These are phyloP conservation scores for Palaemon carinicauda DNA, from an alignment of 1,140 invertebrate species.

Conservation along the genomic window DNA sequence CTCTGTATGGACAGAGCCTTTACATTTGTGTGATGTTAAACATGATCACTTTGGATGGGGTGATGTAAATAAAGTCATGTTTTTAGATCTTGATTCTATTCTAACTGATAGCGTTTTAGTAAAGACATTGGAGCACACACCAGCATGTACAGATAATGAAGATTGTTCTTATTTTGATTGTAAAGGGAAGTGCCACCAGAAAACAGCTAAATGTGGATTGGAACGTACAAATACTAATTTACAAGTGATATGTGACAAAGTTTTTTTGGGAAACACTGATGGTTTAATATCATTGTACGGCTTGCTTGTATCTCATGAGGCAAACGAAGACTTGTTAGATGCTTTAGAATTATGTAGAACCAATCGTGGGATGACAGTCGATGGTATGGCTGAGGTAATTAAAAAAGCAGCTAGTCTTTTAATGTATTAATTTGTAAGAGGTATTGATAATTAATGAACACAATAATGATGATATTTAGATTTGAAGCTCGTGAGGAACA, in stretches of 20 bases:
- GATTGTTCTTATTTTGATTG: slow-evolving; percentile 58
- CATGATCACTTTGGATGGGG: slow-evolving; percentile 56
- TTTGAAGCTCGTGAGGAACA: too few relatives aligned
- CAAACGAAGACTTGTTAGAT: slow-evolving; percentile 24
- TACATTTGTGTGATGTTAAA: slow-evolving; percentile 58
- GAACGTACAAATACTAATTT: slow-evolving; percentile 51
- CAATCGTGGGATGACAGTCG: slow-evolving; percentile 52
- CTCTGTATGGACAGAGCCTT: slow-evolving; percentile 29
- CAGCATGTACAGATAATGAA: slow-evolving; percentile 44
- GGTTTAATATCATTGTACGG: slow-evolving; percentile 39
- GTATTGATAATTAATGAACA: background rate
- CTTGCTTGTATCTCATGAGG: slow-evolving; percentile 38
- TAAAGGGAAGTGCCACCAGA: slow-evolving; percentile 39
- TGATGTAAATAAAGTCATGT: slow-evolving; percentile 25
- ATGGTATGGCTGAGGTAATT: slow-evolving; percentile 42
- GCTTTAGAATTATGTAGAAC: slow-evolving; percentile 47
- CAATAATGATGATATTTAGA: too few relatives aligned
- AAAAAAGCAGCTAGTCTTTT: slow-evolving; percentile 28
- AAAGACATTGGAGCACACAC: slow-evolving; percentile 31
- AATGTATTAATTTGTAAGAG: slow-evolving; percentile 14
- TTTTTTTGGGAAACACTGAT: slow-evolving; percentile 47
- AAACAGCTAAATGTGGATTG: slow-evolving; percentile 21
- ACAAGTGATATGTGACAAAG: slow-evolving; percentile 53
- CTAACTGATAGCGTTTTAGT: slow-evolving; percentile 36
- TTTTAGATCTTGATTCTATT: slow-evolving; percentile 52